Evolutionary conservation across 2,113 vertebrate genomes (phyloP), one percentile per base, ranked within the genome.

Genomic region (Isurus oxyrinchus): DNA sequence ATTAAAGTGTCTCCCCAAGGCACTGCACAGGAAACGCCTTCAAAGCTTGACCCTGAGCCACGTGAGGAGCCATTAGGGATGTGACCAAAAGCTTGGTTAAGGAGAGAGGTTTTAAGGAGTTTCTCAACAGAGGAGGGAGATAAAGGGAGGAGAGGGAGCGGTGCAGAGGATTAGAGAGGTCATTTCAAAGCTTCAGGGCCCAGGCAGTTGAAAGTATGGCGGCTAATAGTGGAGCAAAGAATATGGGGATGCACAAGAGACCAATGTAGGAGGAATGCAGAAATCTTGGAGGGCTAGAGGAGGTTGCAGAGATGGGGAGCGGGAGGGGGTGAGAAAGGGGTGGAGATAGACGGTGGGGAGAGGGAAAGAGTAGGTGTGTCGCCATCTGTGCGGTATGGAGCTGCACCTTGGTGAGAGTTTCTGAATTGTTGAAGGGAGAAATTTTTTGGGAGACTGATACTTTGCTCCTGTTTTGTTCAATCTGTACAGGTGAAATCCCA

Each of bases 401-500:
- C 67, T 69, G 67, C 67, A 5, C 66, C 67, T 69, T 3, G 5
- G 5, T 27, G n/a, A 81, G n/a, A 81, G n/a, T 81, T 81, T n/a
- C 76, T 40, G 13, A 81, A 13, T 81, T 49, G 66, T 67, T 1
- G 69, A 27, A 19, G n/a, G 14, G 2, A 86, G 44, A 49, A 7
- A 16, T 53, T 3, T 4, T 3, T 5, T 25, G 6, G 31, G 7
- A 21, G 19, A 21, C 5, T 59, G 55, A 91, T 59, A 55, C 27
- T 13, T 87, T 88, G 49, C 49, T 88, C 16, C 31, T 94, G 57
- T 40, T 94, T 94, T 23, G 13, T 35, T 67, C 40, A 44, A 8
- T 40, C 35, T 94, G 31, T 88, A 10, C 97, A 99, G 99, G 98
- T 99, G 97, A 99, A 99, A 97, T 99, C 99, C 96, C 98, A 99